A percentile compares a stretch with the other conserved stretches of the same genome.
These are phyloP conservation scores for Oryctes rhinoceros DNA, from an alignment of 1,140 invertebrate species.

Conservation along the genomic window DNA sequence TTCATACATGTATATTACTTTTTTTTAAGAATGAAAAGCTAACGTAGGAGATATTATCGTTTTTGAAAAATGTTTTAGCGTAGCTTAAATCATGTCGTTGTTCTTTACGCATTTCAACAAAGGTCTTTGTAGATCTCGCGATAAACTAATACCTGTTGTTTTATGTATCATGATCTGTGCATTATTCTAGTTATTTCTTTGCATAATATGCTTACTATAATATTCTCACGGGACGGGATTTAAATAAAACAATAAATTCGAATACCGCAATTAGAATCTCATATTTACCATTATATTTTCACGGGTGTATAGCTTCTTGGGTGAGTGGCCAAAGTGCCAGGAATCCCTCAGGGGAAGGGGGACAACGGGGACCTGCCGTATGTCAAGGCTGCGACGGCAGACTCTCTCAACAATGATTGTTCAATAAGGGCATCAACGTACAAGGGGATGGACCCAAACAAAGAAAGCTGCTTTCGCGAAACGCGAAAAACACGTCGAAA, in stretches of 20 bases:
- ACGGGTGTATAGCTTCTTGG: conserved; percentile 8
- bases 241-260: not conserved
- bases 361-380: not conserved
- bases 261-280: not conserved
- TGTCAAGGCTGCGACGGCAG: conserved; percentile 23
- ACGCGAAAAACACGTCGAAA: not conserved
- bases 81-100: not conserved
- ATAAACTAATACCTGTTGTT: conserved; percentile 28
- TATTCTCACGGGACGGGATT: not conserved
- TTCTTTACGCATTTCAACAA: not conserved
- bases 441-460: conserved; percentile 30
- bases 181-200: conserved; percentile 5
- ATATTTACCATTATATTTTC: not conserved
- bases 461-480: conserved; percentile 21
- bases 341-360: not conserved
- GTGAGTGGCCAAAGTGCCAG: conserved; percentile 7
- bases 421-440: conserved; percentile 31
- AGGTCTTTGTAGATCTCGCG: not conserved
- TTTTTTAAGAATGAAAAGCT: conserved; percentile 35
- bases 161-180: conserved; percentile 24
- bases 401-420: conserved; percentile 4
- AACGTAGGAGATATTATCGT: not conserved
- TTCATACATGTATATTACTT: too few relatives aligned
- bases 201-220: not conserved
- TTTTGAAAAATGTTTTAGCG: conserved; percentile 5